Percentiles rank a stretch among this genome's conserved stretches.
Conservation (phyloP, 2,888 invertebrate species). For the Electrophaes corylata region DNA sequence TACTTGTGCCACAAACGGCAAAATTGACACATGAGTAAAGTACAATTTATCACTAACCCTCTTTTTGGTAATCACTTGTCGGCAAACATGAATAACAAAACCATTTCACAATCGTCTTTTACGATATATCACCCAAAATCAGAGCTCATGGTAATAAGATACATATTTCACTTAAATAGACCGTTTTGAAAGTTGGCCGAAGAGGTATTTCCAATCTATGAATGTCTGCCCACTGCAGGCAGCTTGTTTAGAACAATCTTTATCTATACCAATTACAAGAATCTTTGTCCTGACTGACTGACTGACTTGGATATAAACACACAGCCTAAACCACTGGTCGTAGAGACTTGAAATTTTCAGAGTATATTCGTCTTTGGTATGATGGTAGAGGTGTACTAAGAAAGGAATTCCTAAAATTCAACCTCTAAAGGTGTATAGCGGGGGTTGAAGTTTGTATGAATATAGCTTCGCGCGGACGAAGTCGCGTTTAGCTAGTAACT, state of each 20-base stretch:
- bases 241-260: slow-evolving; percentile 3
- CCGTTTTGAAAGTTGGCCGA: slow-evolving; percentile 24
- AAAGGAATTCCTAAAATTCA: too few species aligned
- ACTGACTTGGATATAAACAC: too few species aligned
- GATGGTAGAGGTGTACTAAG: too few species aligned
- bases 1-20: neutral
- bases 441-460: too few species aligned
- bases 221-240: slow-evolving; percentile 17
- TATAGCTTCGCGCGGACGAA: too few species aligned
- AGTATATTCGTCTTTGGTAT: too few species aligned
- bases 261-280: too few species aligned
- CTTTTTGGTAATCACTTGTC: neutral
- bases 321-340: too few species aligned
- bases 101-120: slow-evolving; percentile 8
- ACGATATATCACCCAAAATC: slow-evolving; percentile 18
- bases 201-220: slow-evolving; percentile 10
- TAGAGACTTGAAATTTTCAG: too few species aligned
- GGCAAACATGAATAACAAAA: slow-evolving; percentile 13
- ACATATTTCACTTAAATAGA: slow-evolving; percentile 17
- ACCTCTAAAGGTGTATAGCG: too few species aligned
- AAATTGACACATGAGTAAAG: neutral
- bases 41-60: neutral
- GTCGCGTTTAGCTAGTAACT: too few species aligned
- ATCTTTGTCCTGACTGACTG: too few species aligned
- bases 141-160: slow-evolving; percentile 15